Conservation (phyloP, 1,140 invertebrate species). For the Bombus cullumanus region DNA sequence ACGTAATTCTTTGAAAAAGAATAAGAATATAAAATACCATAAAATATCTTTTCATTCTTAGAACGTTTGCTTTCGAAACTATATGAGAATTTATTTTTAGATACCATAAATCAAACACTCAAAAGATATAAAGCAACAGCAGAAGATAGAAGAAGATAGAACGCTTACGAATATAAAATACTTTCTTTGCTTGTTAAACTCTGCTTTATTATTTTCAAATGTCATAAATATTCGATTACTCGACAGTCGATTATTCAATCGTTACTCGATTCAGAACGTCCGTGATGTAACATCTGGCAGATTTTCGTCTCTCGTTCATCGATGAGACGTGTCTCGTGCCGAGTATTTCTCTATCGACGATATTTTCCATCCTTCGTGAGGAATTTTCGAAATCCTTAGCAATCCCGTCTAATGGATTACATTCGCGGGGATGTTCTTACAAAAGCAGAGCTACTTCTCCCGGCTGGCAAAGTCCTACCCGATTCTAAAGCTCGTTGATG, state of each 20-base stretch:
- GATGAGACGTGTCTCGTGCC: neutral
- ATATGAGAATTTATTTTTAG: neutral
- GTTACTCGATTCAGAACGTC: neutral
- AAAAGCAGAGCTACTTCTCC: conserved; percentile 62
- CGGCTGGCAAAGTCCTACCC: conserved; percentile 66
- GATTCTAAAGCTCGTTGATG: conserved; percentile 69
- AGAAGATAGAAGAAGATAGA: neutral
- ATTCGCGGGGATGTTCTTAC: conserved; percentile 66
- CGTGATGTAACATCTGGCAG: conserved; percentile 1
- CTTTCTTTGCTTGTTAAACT: neutral
- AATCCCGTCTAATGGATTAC: conserved; percentile 58
- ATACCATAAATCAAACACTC: neutral
- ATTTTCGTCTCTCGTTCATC: conserved; percentile 39
- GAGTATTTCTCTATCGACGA: neutral
- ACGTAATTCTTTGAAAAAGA: neutral
- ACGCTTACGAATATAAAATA: neutral
- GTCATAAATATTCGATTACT: neutral
- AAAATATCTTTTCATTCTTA: neutral
- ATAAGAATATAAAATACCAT: neutral
- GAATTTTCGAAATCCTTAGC: conserved; percentile 4
- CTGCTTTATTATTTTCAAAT: neutral
- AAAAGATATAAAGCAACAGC: neutral
- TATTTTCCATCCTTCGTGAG: neutral
- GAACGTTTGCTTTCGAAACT: neutral
- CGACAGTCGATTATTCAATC: conserved; percentile 29